phyloP scores from a whole-genome alignment of 2,797 vertebrate genomes.

The Alosa sapidissima region DNA sequence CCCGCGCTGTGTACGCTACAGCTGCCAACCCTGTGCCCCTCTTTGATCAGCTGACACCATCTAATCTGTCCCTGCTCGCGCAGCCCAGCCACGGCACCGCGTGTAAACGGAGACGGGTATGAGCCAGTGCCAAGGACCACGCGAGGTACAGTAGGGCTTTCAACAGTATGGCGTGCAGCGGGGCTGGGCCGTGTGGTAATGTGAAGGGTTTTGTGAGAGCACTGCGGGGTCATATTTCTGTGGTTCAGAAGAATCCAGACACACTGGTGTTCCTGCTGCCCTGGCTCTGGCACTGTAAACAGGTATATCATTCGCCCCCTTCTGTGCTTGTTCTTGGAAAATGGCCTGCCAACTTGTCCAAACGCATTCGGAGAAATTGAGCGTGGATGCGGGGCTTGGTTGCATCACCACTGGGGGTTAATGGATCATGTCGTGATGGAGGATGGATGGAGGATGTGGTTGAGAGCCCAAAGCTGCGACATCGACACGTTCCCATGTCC shows the following conservation, averaged over 20 bases:
- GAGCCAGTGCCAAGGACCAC: constrained; percentile 11
- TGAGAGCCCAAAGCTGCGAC: not conserved
- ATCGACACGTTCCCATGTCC: not conserved
- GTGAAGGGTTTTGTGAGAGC: not conserved
- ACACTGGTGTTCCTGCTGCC: not conserved
- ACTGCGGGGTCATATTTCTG: not conserved
- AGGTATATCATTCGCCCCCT: not conserved
- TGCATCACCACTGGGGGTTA: not conserved
- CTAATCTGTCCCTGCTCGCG: not conserved
- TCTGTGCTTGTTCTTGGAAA: not conserved
- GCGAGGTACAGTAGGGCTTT: not conserved
- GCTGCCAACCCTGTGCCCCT: constrained; percentile 14
- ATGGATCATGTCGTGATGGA: not conserved
- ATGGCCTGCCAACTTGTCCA: not conserved
- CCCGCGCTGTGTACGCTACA: not conserved
- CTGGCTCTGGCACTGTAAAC: not conserved
- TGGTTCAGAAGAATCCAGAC: not conserved
- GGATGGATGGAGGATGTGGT: not conserved
- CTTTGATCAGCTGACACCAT: constrained; percentile 24
- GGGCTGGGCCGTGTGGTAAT: not conserved
- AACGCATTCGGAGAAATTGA: constrained; percentile 10
- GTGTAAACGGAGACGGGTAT: not conserved
- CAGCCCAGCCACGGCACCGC: not conserved
- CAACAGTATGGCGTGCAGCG: not conserved
- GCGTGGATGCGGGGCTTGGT: not conserved